phyloP scores from a whole-genome alignment of 2,888 invertebrate species.

The Pammene fasciana region DNA sequence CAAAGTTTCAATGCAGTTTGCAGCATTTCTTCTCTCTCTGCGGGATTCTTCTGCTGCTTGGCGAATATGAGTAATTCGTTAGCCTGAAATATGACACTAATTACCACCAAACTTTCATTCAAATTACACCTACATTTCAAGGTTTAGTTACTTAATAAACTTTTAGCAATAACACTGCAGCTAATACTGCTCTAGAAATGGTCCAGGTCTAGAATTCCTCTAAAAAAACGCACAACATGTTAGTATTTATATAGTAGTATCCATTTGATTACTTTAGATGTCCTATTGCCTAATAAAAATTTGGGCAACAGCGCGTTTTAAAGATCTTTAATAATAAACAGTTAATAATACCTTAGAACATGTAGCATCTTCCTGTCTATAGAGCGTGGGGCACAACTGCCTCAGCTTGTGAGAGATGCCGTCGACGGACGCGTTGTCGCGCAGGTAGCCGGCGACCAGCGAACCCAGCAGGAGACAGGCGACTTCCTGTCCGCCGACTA shows the following conservation, averaged over 20 bases:
- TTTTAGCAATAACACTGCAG: too few species aligned
- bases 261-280: too few species aligned
- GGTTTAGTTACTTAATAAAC: too few species aligned
- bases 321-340: too few species aligned
- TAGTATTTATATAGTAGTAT: too few species aligned
- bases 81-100: constrained; percentile 81
- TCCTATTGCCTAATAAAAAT: too few species aligned
- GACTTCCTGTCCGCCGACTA: constrained; percentile 89
- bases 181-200: too few species aligned
- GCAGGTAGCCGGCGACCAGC: constrained; percentile 95
- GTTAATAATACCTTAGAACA: constrained; percentile 90
- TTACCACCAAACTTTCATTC: not conserved
- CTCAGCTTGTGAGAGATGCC: constrained; percentile 94
- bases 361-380: constrained; percentile 97
- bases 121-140: constrained; percentile 32
- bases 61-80: constrained; percentile 94
- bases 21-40: constrained; percentile 90
- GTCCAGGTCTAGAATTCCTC: too few species aligned
- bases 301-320: too few species aligned
- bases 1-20: constrained; percentile 92
- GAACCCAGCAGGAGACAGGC: constrained; percentile 89
- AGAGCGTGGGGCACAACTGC: constrained; percentile 96
- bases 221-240: too few species aligned
- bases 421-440: constrained; percentile 97
- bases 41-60: constrained; percentile 87